phyloP scores from a whole-genome alignment of 2,113 vertebrate genomes.

The Damaliscus lunatus region DNA sequence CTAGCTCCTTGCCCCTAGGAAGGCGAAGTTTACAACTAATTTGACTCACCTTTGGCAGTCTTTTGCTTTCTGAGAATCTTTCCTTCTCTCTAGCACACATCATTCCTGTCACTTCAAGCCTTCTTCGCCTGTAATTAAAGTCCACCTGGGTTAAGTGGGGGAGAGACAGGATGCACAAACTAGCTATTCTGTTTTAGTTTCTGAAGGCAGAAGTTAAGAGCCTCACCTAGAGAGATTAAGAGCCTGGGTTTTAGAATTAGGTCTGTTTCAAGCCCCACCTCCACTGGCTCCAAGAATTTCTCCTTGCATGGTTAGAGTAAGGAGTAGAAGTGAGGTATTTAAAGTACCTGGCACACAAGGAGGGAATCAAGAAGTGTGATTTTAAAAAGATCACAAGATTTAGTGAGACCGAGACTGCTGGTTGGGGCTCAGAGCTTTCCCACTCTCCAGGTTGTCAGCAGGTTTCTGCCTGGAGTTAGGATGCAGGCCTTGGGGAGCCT shows the following conservation, averaged over 20 bases:
- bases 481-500: not conserved
- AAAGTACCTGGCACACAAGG: not conserved
- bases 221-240: not conserved
- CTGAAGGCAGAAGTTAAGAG: not conserved
- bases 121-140: not conserved
- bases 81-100: not conserved
- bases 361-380: not conserved
- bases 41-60: not conserved
- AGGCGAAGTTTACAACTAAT: not conserved
- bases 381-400: not conserved
- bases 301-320: not conserved
- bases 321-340: not conserved
- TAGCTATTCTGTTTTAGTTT: not conserved
- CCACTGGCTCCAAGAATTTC: not conserved
- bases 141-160: not conserved
- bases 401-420: not conserved
- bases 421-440: not conserved
- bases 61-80: not conserved
- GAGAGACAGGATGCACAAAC: not conserved
- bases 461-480: not conserved
- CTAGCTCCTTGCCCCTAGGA: not conserved
- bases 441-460: not conserved
- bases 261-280: not conserved
- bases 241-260: not conserved
- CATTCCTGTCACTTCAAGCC: not conserved